phyloP scores from a whole-genome alignment of 2,113 vertebrate genomes.

The Grammatotria lemairii region DNA sequence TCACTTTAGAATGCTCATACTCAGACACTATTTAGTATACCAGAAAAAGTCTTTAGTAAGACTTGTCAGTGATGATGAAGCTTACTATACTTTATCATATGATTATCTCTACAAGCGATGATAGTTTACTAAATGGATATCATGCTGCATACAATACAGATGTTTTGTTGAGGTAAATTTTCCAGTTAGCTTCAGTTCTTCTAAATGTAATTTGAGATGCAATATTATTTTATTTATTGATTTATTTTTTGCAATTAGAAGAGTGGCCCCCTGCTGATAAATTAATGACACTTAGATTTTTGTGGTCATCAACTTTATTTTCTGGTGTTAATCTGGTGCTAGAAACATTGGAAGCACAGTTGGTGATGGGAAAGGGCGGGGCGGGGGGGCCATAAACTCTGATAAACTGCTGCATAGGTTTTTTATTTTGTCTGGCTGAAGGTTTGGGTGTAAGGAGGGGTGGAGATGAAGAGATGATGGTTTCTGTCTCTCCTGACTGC shows the following conservation, averaged over 20 bases:
- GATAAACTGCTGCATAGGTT: background rate
- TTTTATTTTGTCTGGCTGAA: background rate
- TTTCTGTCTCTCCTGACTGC: background rate
- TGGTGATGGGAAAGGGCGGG: background rate
- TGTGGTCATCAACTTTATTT: background rate
- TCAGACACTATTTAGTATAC: background rate
- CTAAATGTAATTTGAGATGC: background rate
- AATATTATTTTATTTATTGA: background rate
- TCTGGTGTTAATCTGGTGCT: background rate
- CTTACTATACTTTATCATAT: background rate
- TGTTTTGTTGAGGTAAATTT: background rate
- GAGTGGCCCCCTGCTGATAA: background rate
- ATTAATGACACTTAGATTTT: background rate
- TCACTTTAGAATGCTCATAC: background rate
- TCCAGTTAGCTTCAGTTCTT: background rate
- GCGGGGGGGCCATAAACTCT: rapidly evolving
- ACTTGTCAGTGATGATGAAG: background rate
- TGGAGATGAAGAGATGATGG: background rate
- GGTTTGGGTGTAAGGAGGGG: background rate
- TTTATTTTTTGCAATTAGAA: background rate
- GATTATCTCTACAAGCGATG: background rate
- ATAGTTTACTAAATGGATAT: background rate
- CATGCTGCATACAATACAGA: background rate
- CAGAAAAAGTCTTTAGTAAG: too few species aligned
- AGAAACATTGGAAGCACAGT: background rate